Conservation (phyloP, 2,888 invertebrate genomes). For the Protonemura montana region DNA sequence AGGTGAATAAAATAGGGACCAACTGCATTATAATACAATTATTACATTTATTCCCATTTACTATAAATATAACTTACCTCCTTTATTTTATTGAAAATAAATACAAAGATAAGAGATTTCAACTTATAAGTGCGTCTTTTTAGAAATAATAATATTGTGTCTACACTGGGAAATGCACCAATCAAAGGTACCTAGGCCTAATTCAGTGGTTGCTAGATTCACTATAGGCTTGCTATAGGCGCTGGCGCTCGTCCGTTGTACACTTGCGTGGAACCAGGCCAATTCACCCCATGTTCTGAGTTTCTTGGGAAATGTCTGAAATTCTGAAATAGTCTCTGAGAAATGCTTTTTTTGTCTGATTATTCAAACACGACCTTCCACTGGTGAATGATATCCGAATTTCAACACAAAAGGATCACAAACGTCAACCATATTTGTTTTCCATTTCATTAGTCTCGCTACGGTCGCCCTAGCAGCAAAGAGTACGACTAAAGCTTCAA, state of each 20-base stretch:
- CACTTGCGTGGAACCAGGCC: background rate
- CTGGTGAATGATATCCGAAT: background rate
- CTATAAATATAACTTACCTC: background rate
- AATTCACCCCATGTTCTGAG: background rate
- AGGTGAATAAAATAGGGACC: background rate
- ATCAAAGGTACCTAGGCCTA: conserved; percentile 3
- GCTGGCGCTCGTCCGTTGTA: background rate
- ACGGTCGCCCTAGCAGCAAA: conserved; percentile 23
- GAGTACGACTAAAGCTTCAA: background rate
- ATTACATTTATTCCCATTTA: no score
- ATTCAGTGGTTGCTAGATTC: background rate
- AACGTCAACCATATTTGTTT: conserved; percentile 40
- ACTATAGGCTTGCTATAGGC: background rate
- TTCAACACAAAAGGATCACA: conserved; percentile 39
- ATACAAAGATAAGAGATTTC: background rate
- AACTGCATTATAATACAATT: background rate
- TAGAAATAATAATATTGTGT: background rate
- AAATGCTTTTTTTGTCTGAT: background rate
- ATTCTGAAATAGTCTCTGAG: background rate
- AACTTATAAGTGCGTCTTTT: background rate
- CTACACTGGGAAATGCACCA: background rate
- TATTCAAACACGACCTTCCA: background rate
- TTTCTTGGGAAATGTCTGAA: background rate
- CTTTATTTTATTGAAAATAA: background rate
- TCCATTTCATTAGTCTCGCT: conserved; percentile 28